phyloP scores from a whole-genome alignment of 1,140 invertebrate genomes.

The Metopolophium dirhodum region DNA sequence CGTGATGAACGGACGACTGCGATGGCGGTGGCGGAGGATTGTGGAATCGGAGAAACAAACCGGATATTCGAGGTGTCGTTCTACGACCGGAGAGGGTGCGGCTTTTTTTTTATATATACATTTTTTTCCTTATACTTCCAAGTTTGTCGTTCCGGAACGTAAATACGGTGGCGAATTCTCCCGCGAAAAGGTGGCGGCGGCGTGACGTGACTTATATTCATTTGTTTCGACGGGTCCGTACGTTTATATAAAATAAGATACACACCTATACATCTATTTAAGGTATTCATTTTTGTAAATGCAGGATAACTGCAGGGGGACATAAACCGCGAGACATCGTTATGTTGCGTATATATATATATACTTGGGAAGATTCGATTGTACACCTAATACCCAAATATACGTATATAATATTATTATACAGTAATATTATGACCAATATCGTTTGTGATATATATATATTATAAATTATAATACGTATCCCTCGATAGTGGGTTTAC shows the following conservation, averaged over 20 bases:
- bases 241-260: neutral
- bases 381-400: neutral
- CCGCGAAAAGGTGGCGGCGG: neutral
- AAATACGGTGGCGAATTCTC: neutral
- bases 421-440: neutral
- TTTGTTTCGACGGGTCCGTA: neutral
- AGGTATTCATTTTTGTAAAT: neutral
- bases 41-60: conserved; percentile 38
- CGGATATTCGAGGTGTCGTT: conserved; percentile 54
- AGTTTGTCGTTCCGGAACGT: conserved; percentile 21
- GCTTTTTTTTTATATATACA: neutral
- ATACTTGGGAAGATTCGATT: neutral
- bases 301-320: neutral
- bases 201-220: neutral
- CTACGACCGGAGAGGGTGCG: neutral
- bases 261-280: too few relatives aligned
- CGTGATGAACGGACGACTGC: neutral
- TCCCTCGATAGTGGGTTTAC: neutral
- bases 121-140: conserved; percentile 7
- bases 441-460: neutral
- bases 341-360: neutral
- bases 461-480: neutral
- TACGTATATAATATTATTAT: too few relatives aligned
- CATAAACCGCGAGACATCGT: neutral
- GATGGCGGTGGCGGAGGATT: neutral